phyloP scores from a whole-genome alignment of 2,797 vertebrate species.

The Serranus cabrilla region DNA sequence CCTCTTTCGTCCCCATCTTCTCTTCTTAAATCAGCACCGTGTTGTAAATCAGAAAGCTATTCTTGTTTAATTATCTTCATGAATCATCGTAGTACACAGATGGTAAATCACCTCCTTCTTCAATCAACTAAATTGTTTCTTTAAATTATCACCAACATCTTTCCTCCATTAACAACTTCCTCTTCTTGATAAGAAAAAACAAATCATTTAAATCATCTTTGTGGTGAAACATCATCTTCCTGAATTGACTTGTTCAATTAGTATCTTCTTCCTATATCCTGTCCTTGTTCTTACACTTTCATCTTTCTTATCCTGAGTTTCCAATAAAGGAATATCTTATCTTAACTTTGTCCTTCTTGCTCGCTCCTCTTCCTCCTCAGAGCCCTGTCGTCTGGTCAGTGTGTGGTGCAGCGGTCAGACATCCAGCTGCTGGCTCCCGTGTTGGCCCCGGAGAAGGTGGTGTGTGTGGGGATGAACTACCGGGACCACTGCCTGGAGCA shows the following conservation, averaged over 20 bases:
- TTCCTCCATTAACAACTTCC: neutral
- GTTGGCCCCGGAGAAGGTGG: conserved; percentile 91
- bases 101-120: neutral
- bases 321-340: too few relatives aligned
- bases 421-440: conserved; percentile 89
- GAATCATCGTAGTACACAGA: neutral
- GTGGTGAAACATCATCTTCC: neutral
- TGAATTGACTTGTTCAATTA: neutral
- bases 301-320: neutral
- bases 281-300: neutral
- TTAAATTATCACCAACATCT: neutral
- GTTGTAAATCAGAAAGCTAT: neutral
- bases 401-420: conserved; percentile 77
- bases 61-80: neutral
- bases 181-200: neutral
- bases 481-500: conserved; percentile 94
- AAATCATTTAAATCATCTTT: neutral
- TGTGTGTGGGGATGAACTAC: conserved; percentile 97
- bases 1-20: neutral
- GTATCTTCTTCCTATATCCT: neutral
- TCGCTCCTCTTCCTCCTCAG: conserved; percentile 73
- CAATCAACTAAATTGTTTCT: neutral
- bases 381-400: conserved; percentile 82
- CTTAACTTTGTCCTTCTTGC: neutral
- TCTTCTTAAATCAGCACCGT: neutral